Evolutionary conservation across 1,140 invertebrate genomes (phyloP).

Genomic region (Tetramorium simillimum): DNA sequence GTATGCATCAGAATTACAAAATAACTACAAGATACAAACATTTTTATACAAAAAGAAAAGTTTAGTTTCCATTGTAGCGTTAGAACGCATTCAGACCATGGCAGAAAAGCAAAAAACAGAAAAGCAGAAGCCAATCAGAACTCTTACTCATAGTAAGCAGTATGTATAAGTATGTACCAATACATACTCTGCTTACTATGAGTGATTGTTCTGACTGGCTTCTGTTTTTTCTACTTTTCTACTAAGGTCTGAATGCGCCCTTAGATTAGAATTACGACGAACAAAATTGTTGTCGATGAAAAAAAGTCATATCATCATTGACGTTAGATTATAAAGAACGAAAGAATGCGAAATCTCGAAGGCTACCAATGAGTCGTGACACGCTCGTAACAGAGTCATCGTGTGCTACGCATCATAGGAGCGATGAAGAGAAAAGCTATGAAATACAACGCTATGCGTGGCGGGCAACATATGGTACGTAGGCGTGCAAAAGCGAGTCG

Average conservation of each 20-base stretch:
- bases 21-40: background rate
- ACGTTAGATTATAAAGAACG: background rate
- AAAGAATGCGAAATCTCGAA: slow-evolving; percentile 1
- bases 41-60: background rate
- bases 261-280: too few species aligned
- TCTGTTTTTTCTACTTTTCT: too few species aligned
- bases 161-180: too few species aligned
- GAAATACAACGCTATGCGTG: background rate
- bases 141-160: too few species aligned
- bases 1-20: background rate
- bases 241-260: too few species aligned
- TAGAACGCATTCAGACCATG: background rate
- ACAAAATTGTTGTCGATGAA: too few species aligned
- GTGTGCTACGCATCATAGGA: slow-evolving; percentile 43
- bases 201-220: too few species aligned
- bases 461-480: background rate
- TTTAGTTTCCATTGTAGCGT: background rate
- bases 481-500: slow-evolving; percentile 32
- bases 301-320: background rate
- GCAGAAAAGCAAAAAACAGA: too few species aligned
- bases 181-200: too few species aligned
- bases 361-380: slow-evolving; percentile 54
- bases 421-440: slow-evolving; percentile 30
- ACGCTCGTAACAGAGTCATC: slow-evolving; percentile 44
- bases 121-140: too few species aligned